Evolutionary conservation across 1,140 invertebrate species (phyloP).

Genomic region (Adelges cooleyi): DNA sequence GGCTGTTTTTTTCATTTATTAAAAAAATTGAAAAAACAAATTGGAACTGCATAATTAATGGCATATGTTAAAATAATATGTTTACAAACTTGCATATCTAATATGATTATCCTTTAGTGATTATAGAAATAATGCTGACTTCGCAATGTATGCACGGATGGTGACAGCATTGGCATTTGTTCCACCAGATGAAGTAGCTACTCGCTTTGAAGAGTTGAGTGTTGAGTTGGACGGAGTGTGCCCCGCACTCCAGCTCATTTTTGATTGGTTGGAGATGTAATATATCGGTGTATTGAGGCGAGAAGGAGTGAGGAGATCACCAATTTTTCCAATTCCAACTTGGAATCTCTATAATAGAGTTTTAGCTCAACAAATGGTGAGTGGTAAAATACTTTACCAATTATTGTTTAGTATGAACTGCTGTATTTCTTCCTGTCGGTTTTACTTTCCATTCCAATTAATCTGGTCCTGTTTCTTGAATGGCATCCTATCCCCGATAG

Average conservation of each 20-base stretch:
- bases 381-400: too few relatives aligned
- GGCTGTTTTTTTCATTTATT: slow-evolving; percentile 12
- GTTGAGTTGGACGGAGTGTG: not conserved
- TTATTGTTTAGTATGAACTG: too few relatives aligned
- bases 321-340: not conserved
- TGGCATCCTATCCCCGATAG: too few relatives aligned
- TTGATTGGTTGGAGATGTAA: not conserved
- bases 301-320: not conserved
- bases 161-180: not conserved
- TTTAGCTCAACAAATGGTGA: not conserved
- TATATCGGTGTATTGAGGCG: not conserved
- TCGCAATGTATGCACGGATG: not conserved
- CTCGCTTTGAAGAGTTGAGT: not conserved
- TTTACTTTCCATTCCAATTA: too few relatives aligned
- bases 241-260: not conserved
- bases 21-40: not conserved
- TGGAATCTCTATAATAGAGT: not conserved
- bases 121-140: not conserved
- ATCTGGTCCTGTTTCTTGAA: too few relatives aligned
- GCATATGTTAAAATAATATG: not conserved
- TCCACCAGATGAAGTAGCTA: not conserved
- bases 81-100: not conserved
- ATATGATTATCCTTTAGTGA: not conserved
- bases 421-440: too few relatives aligned
- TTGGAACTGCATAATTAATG: not conserved